phyloP scores from a whole-genome alignment of 2,113 vertebrate species.

The Sebastes fasciatus region DNA sequence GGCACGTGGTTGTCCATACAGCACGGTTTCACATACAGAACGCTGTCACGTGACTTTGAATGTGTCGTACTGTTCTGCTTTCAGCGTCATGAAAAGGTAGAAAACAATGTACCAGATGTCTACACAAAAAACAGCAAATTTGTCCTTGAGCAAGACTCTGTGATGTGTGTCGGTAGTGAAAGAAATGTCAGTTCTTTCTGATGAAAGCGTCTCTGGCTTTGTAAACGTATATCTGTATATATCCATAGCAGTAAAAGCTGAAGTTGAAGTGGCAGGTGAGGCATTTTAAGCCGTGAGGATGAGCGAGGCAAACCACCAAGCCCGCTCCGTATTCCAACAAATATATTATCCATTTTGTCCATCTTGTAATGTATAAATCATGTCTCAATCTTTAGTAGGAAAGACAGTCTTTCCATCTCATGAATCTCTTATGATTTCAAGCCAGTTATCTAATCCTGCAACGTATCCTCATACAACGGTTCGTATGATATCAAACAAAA shows the following conservation, averaged over 20 bases:
- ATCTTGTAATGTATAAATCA: too few species aligned
- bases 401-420: too few species aligned
- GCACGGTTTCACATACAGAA: neutral
- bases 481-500: too few species aligned
- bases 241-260: neutral
- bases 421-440: too few species aligned
- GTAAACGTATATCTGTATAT: neutral
- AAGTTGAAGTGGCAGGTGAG: neutral
- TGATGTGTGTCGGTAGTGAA: neutral
- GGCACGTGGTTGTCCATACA: neutral
- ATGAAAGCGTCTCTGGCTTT: neutral
- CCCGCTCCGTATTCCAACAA: too few species aligned
- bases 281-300: neutral
- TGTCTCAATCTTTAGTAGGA: too few species aligned
- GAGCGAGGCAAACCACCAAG: too few species aligned
- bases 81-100: neutral
- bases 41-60: constrained; percentile 32
- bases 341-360: too few species aligned
- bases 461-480: too few species aligned
- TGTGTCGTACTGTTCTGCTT: constrained; percentile 20
- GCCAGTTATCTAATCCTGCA: too few species aligned
- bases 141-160: neutral
- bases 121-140: neutral
- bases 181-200: neutral
- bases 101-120: neutral